A percentile compares a stretch with the other conserved stretches of the same genome.
phyloP scores from a whole-genome alignment of 1,140 invertebrate genomes.

The Sweltsa coloradensis region DNA sequence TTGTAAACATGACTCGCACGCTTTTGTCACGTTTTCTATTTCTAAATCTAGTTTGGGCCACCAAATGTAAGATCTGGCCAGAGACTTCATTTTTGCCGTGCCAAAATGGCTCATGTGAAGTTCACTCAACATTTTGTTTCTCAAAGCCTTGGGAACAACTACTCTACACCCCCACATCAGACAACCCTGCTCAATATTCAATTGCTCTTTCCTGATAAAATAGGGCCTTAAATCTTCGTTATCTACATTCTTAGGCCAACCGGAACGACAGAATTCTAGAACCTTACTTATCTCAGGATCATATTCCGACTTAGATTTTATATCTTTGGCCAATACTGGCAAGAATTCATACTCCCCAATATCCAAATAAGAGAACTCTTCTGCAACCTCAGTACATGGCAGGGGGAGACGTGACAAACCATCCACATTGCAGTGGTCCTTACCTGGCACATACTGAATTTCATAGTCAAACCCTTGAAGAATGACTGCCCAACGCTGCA shows the following conservation, averaged over 20 bases:
- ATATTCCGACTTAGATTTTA: neutral
- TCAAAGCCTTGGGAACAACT: neutral
- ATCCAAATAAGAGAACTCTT: neutral
- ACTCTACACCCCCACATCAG: slow-evolving; percentile 1
- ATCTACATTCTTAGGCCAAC: neutral
- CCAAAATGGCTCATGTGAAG: slow-evolving; percentile 23
- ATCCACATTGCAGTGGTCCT: slow-evolving; percentile 3
- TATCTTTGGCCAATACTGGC: neutral
- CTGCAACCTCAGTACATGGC: neutral
- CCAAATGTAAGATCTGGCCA: slow-evolving; percentile 23
- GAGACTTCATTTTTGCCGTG: slow-evolving; percentile 24
- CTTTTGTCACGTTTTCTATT: slow-evolving; percentile 14
- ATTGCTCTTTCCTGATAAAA: neutral
- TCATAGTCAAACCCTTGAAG: slow-evolving; percentile 24
- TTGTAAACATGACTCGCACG: neutral
- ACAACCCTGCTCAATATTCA: slow-evolving; percentile 4
- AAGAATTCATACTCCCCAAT: neutral
- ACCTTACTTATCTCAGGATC: neutral
- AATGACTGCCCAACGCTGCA: slow-evolving; percentile 26
- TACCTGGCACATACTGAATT: slow-evolving; percentile 19
- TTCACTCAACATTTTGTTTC: slow-evolving; percentile 4
- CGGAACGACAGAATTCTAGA: neutral
- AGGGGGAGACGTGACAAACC: neutral
- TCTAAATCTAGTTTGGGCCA: slow-evolving; percentile 24
- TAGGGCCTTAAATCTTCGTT: neutral